Evolutionary conservation across 1,140 invertebrate species (phyloP), one percentile per base, ranked within the genome.

Genomic region (Lepidotrigona ventralis): DNA sequence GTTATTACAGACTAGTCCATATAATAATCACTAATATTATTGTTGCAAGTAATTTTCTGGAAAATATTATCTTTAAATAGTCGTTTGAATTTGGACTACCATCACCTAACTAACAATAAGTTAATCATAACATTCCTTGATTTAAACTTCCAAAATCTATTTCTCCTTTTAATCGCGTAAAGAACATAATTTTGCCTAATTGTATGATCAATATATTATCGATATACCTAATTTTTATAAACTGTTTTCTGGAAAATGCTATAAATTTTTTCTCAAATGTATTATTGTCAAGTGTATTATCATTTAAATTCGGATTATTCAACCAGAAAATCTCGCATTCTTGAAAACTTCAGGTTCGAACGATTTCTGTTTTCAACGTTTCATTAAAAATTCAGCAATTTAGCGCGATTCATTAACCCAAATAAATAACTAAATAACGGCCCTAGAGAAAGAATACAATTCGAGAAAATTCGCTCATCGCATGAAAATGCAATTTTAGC

Each of bases 341-440:
- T 17, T n/a, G 39, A 5, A 46, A 51, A 70, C 23, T n/a, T 70
- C 4, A 23, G 9, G 12, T 6, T 69, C 39, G 15, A n/a, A 14
- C 21, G 21, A n/a, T 46, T 23, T 46, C 39, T 15, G 21, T 70
- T 70, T 70, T n/a, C 46, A 70, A 51, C 68, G 39, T n/a, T n/a
- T 23, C 33, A 46, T 70, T 51, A 70, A 70, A 70, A 46, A 70
- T 70, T 51, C 68, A 70, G 9, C 6, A 23, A 70, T 21, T n/a
- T 51, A 21, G 14, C 21, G 23, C 68, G 12, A 39, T 12, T 70
- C 39, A n/a, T 51, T n/a, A 39, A n/a, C 39, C 68, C 39, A n/a
- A n/a, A 70, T 70, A 70, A 70, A 70, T 46, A 70, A 70, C 39
- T n/a, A n/a, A n/a, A n/a, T n/a, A 21, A 70, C 33, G 39, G 51